Evolutionary conservation across 2,113 vertebrate species (phyloP).

Genomic region (Cryptoleucopteryx plumbea): DNA sequence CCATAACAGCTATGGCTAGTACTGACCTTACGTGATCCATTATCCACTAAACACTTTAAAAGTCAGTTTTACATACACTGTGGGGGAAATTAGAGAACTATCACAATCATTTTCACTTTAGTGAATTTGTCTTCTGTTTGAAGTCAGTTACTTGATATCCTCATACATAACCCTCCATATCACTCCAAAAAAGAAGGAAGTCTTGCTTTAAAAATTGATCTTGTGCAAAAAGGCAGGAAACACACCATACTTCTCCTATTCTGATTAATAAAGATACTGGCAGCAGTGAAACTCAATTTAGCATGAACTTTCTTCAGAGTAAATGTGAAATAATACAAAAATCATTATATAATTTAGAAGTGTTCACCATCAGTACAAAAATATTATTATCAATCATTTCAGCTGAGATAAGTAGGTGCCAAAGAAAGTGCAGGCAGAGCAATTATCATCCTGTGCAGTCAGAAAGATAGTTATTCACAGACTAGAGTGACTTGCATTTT

Average conservation of each 20-base stretch:
- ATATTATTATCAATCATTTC: constrained; percentile 76
- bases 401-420: constrained; percentile 74
- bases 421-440: constrained; percentile 74
- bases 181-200: constrained; percentile 3
- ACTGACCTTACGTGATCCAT: constrained; percentile 82
- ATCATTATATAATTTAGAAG: constrained; percentile 73
- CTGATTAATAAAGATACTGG: constrained; percentile 30
- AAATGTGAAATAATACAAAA: constrained; percentile 65
- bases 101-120: constrained; percentile 75
- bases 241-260: not conserved
- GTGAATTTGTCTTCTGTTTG: constrained; percentile 69
- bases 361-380: constrained; percentile 71
- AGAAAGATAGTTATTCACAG: constrained; percentile 78
- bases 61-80: constrained; percentile 81
- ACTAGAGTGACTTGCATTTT: constrained; percentile 65
- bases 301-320: constrained; percentile 52
- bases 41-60: constrained; percentile 81
- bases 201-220: constrained; percentile 36
- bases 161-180: constrained; percentile 14
- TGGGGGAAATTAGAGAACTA: constrained; percentile 69
- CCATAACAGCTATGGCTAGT: constrained; percentile 74
- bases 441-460: constrained; percentile 76
- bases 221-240: not conserved
- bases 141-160: constrained; percentile 71
- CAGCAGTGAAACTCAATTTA: constrained; percentile 11